These are phyloP conservation scores for Dasysyrphus tricinctus DNA, from an alignment of 2,888 invertebrate genomes.

Conservation along the genomic window DNA sequence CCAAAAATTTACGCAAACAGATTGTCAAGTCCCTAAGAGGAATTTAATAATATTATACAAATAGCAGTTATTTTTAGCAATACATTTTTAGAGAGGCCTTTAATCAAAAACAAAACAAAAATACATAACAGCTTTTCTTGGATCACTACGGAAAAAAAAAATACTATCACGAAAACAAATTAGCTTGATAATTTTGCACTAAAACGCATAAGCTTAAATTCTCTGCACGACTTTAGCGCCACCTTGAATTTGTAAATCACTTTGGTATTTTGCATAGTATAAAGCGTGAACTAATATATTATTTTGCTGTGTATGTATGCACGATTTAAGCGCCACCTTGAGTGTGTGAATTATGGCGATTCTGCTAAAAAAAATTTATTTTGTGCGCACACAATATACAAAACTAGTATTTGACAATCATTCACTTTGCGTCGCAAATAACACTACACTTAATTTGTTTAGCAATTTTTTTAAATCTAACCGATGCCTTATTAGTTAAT, in stretches of 20 bases:
- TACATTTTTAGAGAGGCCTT: too few species aligned
- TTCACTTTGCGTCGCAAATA: background rate
- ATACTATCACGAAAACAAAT: background rate
- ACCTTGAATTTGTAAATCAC: conserved; percentile 12
- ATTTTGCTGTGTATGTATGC: background rate
- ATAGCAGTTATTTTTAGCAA: too few species aligned
- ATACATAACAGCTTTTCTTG: background rate
- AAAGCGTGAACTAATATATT: background rate
- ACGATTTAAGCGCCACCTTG: background rate
- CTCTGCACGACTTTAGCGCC: conserved; percentile 10
- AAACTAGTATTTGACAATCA: background rate
- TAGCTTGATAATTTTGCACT: background rate
- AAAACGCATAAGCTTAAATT: background rate
- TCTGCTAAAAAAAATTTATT: background rate
- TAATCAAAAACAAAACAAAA: too few species aligned
- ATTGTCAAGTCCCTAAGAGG: too few species aligned
- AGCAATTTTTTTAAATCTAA: too few species aligned
- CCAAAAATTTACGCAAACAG: too few species aligned
- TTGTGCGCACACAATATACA: background rate
- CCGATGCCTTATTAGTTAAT: too few species aligned
- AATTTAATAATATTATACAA: too few species aligned
- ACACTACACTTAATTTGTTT: too few species aligned
- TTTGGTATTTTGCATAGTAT: background rate
- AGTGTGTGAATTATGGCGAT: background rate
- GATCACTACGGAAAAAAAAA: background rate